Base-by-base conservation (phyloP, 2,797 vertebrate species). In the Falco columbarius region DNA sequence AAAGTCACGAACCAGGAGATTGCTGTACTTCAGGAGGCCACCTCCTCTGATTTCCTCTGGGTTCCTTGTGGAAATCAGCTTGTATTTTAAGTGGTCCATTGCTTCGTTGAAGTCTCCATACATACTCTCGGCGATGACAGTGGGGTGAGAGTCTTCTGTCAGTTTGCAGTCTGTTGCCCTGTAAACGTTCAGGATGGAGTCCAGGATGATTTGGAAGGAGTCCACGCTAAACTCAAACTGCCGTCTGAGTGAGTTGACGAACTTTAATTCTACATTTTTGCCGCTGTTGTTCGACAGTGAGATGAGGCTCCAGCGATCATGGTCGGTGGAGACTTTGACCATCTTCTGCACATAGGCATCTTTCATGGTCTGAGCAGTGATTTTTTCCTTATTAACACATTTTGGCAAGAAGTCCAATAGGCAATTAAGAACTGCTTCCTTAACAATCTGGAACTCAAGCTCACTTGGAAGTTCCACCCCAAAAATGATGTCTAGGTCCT, bases 201-300 rank as follows among this genome's bases (percentile, higher is more conserved):
- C 99, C 95, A 99, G 98, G 88, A 99, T 97, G 90, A 99, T 99
- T 90, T 99, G 99, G 97, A 99, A 99, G 73, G 99, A 99, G 97
- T 99, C 99, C 4, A 99, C 99, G 2, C 99, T 99, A 94, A 99
- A 99, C 98, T 99, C 99, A 92, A 99, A 99, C 97, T 99, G 99
- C 54, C 99, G 98, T 42, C 99, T 97, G 32, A 99, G 97, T 0
- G 98, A 98, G 93, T 98, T 98, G 76, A 99, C 99, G 8, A 99
- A 99, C 95, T 99, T 99, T 26, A 99, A 98, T 96, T 99, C 99
- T 63, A 99, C 98, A 16, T 99, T 99, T 97, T 99, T 99, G 71
- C 99, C 99, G 0, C 98, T 99, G 97, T 99, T 99, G 97, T 99
- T 99, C 54, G 99, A 99, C 63, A 99, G 98, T 0, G 99, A 99